Conservation (phyloP, 2,113 vertebrate genomes). For the Rostratula benghalensis region DNA sequence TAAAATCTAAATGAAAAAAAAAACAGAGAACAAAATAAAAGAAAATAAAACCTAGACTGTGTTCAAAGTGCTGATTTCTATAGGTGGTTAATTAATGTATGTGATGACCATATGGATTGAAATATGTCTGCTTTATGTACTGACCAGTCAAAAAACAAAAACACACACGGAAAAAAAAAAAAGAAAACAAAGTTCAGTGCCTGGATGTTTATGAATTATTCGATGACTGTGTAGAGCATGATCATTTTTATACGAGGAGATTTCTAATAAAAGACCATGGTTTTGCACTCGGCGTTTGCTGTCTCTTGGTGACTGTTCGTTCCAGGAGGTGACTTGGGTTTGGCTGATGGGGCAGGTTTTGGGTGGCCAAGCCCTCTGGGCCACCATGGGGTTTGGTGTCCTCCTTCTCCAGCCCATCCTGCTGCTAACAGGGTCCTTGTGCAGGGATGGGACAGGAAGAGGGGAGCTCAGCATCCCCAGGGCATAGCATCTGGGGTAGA, state of each 20-base stretch:
- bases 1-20: constrained; percentile 43
- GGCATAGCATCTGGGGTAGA: background rate
- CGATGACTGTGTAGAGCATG: constrained; percentile 92
- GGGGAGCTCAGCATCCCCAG: background rate
- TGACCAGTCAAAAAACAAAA: constrained; percentile 83
- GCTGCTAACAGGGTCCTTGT: fast-evolving
- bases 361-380: background rate
- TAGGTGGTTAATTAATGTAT: constrained; percentile 90
- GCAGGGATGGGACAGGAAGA: background rate
- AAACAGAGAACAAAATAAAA: constrained; percentile 66
- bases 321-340: background rate
- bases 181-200: constrained; percentile 86
- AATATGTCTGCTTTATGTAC: constrained; percentile 88
- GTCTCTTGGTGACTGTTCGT: constrained; percentile 33
- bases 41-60: constrained; percentile 79
- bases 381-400: background rate
- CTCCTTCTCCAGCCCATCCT: background rate
- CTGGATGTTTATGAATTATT: constrained; percentile 94
- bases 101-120: constrained; percentile 87
- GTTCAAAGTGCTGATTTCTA: constrained; percentile 88
- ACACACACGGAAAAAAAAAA: constrained; percentile 40
- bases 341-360: background rate
- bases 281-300: constrained; percentile 83
- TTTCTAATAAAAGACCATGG: constrained; percentile 96
- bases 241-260: constrained; percentile 96